Conservation (phyloP, 2,113 vertebrate genomes). For the Pelodiscus sinensis region DNA sequence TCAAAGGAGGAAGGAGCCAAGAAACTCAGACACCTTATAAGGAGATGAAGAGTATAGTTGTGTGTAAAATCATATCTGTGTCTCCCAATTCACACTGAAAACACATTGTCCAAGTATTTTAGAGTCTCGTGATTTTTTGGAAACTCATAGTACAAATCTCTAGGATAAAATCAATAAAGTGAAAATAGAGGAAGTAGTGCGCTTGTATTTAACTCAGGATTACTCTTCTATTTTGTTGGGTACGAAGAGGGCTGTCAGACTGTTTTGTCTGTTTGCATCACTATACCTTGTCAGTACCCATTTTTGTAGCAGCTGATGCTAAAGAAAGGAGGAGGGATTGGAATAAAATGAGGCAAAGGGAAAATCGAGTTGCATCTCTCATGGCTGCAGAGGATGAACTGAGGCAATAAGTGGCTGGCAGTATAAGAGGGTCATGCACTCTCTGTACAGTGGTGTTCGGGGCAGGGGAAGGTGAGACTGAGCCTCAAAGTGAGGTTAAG, state of each 20-base stretch:
- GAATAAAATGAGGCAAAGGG: neutral
- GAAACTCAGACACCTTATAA: neutral
- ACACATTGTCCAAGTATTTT: neutral
- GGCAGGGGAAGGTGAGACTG: neutral
- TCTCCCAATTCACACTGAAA: rapidly evolving
- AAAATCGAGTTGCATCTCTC: neutral
- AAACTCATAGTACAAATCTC: neutral
- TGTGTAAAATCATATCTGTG: rapidly evolving
- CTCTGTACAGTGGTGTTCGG: too few relatives aligned
- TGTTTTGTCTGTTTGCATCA: rapidly evolving
- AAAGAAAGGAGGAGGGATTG: neutral
- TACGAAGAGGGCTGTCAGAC: neutral
- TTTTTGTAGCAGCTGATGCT: neutral
- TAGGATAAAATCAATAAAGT: neutral
- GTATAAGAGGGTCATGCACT: neutral
- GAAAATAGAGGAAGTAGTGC: rapidly evolving
- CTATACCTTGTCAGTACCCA: neutral
- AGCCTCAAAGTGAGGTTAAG: neutral
- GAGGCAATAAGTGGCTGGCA: neutral
- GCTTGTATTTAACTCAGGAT: rapidly evolving
- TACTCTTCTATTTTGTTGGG: rapidly evolving
- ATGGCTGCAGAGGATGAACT: neutral
- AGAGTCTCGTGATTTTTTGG: neutral
- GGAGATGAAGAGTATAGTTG: neutral
- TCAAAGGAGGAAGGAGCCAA: neutral